A percentile compares a stretch with the other conserved stretches of the same genome.
Conservation (phyloP, 2,888 invertebrate species). For the Scelioninae gen. 1 region DNA sequence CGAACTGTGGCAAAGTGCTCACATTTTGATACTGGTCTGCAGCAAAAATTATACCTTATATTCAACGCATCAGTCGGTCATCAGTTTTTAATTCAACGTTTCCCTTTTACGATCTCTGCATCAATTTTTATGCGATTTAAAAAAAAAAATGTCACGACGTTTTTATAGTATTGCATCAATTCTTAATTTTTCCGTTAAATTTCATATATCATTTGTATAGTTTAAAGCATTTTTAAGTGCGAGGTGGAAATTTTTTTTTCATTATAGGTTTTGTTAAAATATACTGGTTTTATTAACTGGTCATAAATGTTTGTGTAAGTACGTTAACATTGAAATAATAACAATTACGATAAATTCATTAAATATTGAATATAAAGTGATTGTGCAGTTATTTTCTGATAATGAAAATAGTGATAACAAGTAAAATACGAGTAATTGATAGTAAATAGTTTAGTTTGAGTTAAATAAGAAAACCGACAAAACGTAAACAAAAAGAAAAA, state of each 20-base stretch:
- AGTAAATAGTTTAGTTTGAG: not conserved
- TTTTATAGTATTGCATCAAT: too few species aligned
- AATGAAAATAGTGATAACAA: constrained; percentile 4
- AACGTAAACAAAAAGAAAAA: too few species aligned
- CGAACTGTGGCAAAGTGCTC: not conserved
- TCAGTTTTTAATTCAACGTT: not conserved
- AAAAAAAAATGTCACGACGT: too few species aligned
- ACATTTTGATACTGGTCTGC: constrained; percentile 1
- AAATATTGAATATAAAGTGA: constrained; percentile 6
- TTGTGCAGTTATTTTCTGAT: constrained; percentile 15
- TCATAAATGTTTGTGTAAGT: not conserved
- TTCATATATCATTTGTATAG: too few species aligned
- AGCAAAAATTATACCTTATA: constrained; percentile 10
- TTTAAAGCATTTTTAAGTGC: too few species aligned
- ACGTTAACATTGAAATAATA: constrained; percentile 16
- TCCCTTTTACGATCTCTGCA: too few species aligned
- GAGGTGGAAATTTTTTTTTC: too few species aligned
- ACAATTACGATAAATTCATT: not conserved
- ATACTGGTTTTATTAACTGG: not conserved
- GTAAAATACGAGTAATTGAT: not conserved
- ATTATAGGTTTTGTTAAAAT: not conserved
- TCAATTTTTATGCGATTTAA: too few species aligned
- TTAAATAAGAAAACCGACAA: too few species aligned
- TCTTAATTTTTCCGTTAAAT: too few species aligned
- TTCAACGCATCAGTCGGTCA: constrained; percentile 4